Conservation (phyloP, 2,888 invertebrate species). For the Anthophora plumipes region DNA sequence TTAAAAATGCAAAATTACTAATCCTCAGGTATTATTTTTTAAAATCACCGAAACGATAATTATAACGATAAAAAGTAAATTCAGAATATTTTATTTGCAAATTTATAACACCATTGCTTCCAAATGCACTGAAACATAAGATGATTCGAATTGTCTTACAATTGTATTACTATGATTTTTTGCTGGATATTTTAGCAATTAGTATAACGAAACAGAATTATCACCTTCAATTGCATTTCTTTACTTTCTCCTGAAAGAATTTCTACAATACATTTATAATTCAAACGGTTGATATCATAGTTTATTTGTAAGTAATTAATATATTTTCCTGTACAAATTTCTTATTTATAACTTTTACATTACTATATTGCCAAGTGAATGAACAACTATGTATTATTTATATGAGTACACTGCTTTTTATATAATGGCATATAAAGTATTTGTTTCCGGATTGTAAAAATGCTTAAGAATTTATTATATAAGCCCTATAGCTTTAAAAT, state of each 20-base stretch:
- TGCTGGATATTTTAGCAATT: background rate
- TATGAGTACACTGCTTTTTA: conserved; percentile 22
- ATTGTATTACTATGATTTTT: conserved; percentile 15
- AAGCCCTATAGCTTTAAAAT: conserved; percentile 27
- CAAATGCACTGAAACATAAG: conserved; percentile 4
- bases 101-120: conserved; percentile 25
- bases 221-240: conserved; percentile 4
- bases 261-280: conserved; percentile 26
- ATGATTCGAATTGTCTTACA: conserved; percentile 5
- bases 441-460: conserved; percentile 31
- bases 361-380: conserved; percentile 20
- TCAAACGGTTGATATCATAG: conserved; percentile 44
- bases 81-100: conserved; percentile 23
- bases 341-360: conserved; percentile 57
- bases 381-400: conserved; percentile 46
- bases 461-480: conserved; percentile 32
- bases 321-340: conserved; percentile 59
- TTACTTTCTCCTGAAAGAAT: conserved; percentile 1
- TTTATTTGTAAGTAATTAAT: conserved; percentile 54
- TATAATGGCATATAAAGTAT: conserved; percentile 24
- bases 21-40: conserved; percentile 60
- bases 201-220: background rate
- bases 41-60: conserved; percentile 46
- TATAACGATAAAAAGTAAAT: conserved; percentile 10
- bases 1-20: conserved; percentile 33